Conservation (phyloP, 2,888 invertebrate genomes). For the Habroteleia sp. region DNA sequence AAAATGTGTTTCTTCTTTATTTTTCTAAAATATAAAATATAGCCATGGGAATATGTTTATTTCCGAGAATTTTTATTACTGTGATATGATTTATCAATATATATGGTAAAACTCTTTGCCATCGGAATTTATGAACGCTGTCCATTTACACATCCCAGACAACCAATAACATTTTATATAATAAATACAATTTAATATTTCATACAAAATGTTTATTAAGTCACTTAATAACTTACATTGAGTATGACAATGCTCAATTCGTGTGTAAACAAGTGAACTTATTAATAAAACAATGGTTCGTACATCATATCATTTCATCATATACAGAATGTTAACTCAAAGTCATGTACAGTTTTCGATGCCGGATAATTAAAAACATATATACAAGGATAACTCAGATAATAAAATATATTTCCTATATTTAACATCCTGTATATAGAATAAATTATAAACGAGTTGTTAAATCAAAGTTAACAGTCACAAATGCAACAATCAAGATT, state of each 20-base stretch:
- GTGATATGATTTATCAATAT: too few species aligned
- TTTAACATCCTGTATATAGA: conserved; percentile 40
- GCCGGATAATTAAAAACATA: too few species aligned
- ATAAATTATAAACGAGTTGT: conserved; percentile 18
- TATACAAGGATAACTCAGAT: conserved; percentile 3
- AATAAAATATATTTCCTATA: conserved; percentile 14
- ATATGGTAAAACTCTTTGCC: too few species aligned
- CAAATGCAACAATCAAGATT: conserved; percentile 29
- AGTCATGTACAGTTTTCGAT: too few species aligned
- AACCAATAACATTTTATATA: too few species aligned
- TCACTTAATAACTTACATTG: conserved; percentile 51
- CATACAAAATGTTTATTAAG: conserved; percentile 62
- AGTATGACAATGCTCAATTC: conserved; percentile 39
- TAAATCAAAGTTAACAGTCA: conserved; percentile 23
- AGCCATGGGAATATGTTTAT: too few species aligned
- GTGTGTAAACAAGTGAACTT: conserved; percentile 34
- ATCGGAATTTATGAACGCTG: too few species aligned
- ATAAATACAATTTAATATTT: conserved; percentile 50
- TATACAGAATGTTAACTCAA: conserved; percentile 49
- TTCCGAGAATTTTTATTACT: too few species aligned
- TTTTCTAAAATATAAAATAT: too few species aligned
- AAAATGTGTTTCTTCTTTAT: too few species aligned
- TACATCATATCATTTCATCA: conserved; percentile 9
- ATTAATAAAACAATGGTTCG: conserved; percentile 27
- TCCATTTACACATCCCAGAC: too few species aligned